Base-by-base conservation (phyloP, 2,113 vertebrate species). In the Strix uralensis region DNA sequence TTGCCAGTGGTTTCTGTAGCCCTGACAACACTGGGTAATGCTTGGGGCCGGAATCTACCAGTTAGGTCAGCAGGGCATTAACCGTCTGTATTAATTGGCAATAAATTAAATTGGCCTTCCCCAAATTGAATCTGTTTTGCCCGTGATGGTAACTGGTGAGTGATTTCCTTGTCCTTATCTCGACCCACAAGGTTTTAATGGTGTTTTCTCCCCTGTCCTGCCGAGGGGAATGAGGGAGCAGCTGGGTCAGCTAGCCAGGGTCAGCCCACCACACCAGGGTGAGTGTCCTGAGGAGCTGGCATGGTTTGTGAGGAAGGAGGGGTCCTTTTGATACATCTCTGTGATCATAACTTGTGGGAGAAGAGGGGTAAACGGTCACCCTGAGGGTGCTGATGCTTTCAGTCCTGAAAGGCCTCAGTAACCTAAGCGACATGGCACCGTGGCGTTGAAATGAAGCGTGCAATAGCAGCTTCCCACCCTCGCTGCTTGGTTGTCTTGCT, bases 151-250 rank as follows among this genome's bases (percentile, higher is more conserved):
- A 42, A 57, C 4, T 6, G 49, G 42, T 30, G 58, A 47, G 75
- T 40, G 57, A 55, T 47, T 10, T 69, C 42, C 25, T 12, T 57
- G 51, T 30, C 30, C 20, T 51, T 49, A 47, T 17, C 23, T 57
- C 1, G 1, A 36, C 25, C 20, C 30, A 23, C 2, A 5, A 59
- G 44, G 21, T 59, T 81, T 58, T 51, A 11, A 4, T 11, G 26
- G 49, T 8, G 2, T 40, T 13, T 57, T 34, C 10, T 32, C 5
- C 30, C 15, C 17, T 0, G 1, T 36, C 12, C n/a, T 29, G 44
- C 71, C 4, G n/a, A 46, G 42, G 25, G 18, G 18, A 34, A n/a
- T 20, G 20, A 13, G 70, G 8, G n/a, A 19, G 36, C 15, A 3
- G 44, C 46, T 8, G 44, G 66, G 81, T 46, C 44, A 23, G 57